phyloP scores from a whole-genome alignment of 2,888 invertebrate genomes.

The Thecocarcelia acutangulata region DNA sequence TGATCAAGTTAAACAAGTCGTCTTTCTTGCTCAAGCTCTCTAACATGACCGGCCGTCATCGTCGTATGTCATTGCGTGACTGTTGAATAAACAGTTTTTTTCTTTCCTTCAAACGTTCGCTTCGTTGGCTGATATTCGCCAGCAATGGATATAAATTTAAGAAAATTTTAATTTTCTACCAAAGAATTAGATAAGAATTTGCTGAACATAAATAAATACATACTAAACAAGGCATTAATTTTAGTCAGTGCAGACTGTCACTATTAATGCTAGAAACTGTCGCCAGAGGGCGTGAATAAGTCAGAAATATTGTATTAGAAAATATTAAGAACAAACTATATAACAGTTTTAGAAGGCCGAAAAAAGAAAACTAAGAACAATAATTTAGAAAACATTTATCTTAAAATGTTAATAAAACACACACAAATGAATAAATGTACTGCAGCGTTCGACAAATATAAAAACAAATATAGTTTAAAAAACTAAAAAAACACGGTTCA shows the following conservation, averaged over 20 bases:
- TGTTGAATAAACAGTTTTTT: slow-evolving; percentile 38
- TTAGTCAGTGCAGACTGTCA: not conserved
- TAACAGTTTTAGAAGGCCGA: not conserved
- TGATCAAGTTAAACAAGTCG: slow-evolving; percentile 62
- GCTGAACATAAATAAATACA: slow-evolving; percentile 36
- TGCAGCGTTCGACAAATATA: too few species aligned
- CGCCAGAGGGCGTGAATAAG: not conserved
- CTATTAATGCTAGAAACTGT: not conserved
- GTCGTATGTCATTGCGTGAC: slow-evolving; percentile 54
- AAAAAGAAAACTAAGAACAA: not conserved
- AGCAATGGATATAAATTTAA: slow-evolving; percentile 40
- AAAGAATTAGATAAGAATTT: slow-evolving; percentile 56
- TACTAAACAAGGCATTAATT: slow-evolving; percentile 31
- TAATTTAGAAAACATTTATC: too few species aligned
- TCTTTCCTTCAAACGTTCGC: not conserved
- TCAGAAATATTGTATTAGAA: too few species aligned
- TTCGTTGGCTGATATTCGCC: slow-evolving; percentile 4
- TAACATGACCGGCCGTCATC: slow-evolving; percentile 27
- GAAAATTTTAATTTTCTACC: slow-evolving; percentile 35
- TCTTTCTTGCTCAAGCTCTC: slow-evolving; percentile 19
- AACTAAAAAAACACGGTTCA: too few species aligned
- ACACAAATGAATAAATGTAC: too few species aligned
- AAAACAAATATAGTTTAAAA: too few species aligned
- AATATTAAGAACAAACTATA: not conserved
- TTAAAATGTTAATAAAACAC: too few species aligned